Evolutionary conservation across 2,888 invertebrate genomes (phyloP), one percentile per base, ranked within the genome.

Genomic region (Luperina testacea): DNA sequence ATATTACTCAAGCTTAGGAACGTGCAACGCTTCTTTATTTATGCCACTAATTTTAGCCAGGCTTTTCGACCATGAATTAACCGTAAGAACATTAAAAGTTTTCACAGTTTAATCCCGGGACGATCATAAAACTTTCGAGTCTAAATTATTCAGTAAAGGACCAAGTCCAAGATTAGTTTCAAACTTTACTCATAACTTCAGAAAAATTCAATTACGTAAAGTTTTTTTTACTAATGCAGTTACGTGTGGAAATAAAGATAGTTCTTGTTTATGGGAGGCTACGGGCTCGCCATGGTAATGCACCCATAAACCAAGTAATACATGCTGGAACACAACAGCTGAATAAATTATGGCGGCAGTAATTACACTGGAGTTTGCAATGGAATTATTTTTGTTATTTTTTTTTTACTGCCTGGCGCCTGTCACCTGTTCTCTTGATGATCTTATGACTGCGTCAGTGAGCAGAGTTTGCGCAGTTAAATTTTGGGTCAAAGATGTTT

Each of bases 291-390:
- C 77, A 70, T 67, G 78, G 77, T 67, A 83, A 81, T 89, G 86
- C 81, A 87, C 68, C 61, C 80, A 76, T 89, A 75, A 89, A 61
- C 83, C 69, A 78, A 63, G 71, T 75, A 64, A 75, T 69, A 81
- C 81, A 65, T 76, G 75, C 57, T 77, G 72, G 17, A 64, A 65
- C 61, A 79, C 70, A 32, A 57, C 20, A 32, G 32, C 71, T 78
- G 73, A 85, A 88, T 89, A 81, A 82, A 82, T 85, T 82, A 87
- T 78, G 57, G 57, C 20, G 53, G 53, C 17, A 32, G 51, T 53
- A 73, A 83, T 79, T 80, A 75, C 71, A 15, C 38, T 67, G 7
- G 48, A 69, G 15, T 59, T 59, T 13, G 20, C 24, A 53, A 48
- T 63, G 17, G 15, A 51, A 69, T 53, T 45, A 32, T 32, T 2